Evolutionary conservation across 2,113 vertebrate genomes (phyloP).

Genomic region (Apus apus): DNA sequence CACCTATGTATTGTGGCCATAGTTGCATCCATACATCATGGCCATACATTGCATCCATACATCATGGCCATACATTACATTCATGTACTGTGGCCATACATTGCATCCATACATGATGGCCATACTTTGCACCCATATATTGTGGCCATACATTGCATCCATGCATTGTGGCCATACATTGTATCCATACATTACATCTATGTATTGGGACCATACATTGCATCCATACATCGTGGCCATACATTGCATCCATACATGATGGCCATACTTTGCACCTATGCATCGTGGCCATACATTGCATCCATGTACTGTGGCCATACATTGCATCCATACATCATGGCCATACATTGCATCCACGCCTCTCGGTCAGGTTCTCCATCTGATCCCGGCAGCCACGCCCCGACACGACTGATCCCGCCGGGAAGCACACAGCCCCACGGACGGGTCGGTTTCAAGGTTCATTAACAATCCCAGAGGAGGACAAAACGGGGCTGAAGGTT

Average conservation of each 20-base stretch:
- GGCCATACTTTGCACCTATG: accelerated
- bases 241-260: too few species aligned
- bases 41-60: accelerated
- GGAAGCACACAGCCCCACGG: accelerated
- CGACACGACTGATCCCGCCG: accelerated
- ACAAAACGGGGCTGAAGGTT: background rate
- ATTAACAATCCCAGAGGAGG: accelerated
- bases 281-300: accelerated
- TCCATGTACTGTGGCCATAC: accelerated
- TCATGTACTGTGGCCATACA: too few species aligned
- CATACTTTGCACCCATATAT: too few species aligned
- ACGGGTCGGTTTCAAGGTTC: background rate
- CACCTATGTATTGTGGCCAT: accelerated
- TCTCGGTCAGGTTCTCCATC: accelerated
- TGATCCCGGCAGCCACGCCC: background rate
- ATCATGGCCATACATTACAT: too few species aligned
- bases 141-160: background rate
- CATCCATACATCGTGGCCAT: accelerated
- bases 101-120: too few species aligned
- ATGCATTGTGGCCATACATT: accelerated
- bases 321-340: too few species aligned
- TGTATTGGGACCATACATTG: too few species aligned
- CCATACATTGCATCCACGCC: background rate
- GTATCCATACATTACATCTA: accelerated
- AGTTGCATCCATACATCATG: too few species aligned